These are phyloP conservation scores for Leptopilina drosophilae DNA, from an alignment of 2,888 invertebrate genomes.

Conservation along the genomic window DNA sequence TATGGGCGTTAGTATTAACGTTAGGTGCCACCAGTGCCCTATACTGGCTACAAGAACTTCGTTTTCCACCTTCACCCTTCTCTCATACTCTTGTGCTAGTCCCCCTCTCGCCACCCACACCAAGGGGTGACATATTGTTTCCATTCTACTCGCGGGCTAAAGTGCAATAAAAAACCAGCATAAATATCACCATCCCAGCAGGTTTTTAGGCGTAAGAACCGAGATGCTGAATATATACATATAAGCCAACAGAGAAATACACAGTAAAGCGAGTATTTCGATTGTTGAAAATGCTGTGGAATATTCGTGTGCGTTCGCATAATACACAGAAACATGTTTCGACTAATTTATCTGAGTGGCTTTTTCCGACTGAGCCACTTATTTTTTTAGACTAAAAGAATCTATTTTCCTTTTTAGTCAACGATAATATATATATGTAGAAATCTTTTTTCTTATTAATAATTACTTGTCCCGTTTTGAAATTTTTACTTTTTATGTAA, in stretches of 20 bases:
- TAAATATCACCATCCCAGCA: slow-evolving; percentile 70
- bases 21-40: slow-evolving; percentile 65
- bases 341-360: slow-evolving; percentile 76
- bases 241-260: slow-evolving; percentile 37
- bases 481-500: neutral
- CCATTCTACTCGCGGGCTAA: slow-evolving; percentile 71
- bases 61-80: slow-evolving; percentile 48
- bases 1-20: slow-evolving; percentile 66
- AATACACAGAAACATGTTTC: slow-evolving; percentile 42
- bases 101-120: slow-evolving; percentile 45
- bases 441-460: neutral
- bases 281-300: slow-evolving; percentile 26
- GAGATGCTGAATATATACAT: slow-evolving; percentile 55
- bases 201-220: slow-evolving; percentile 64
- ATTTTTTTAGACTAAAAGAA: too few relatives aligned
- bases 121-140: slow-evolving; percentile 74
- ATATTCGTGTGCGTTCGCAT: slow-evolving; percentile 42
- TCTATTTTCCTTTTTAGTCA: neutral
- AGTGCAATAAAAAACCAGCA: slow-evolving; percentile 74
- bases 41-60: slow-evolving; percentile 70
- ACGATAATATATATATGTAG: neutral
- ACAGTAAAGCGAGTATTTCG: slow-evolving; percentile 22
- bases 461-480: neutral
- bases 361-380: slow-evolving; percentile 66
- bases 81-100: neutral